These are phyloP conservation scores for Tapirus terrestris DNA, from an alignment of 2,113 vertebrate species.

Conservation along the genomic window DNA sequence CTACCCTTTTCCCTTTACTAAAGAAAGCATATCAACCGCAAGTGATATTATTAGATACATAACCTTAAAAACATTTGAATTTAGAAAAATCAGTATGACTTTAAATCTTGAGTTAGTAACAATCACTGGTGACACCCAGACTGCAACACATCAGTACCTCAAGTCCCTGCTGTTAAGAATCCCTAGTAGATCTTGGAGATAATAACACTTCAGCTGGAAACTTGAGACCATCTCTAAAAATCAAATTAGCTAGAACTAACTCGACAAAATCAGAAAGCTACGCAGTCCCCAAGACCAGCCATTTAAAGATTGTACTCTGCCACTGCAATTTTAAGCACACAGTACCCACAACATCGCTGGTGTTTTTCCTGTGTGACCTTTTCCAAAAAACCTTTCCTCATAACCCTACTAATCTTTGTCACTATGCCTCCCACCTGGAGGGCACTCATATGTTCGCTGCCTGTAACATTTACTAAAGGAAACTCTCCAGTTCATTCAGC, in stretches of 20 bases:
- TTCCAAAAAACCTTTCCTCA: not conserved
- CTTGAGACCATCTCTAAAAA: not conserved
- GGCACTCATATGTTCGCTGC: not conserved
- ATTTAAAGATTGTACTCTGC: not conserved
- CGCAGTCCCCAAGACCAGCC: not conserved
- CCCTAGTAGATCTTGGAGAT: not conserved
- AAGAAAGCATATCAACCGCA: not conserved
- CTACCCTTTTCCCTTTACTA: not conserved
- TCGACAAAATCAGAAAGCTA: not conserved
- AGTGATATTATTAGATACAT: not conserved
- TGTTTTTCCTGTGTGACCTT: not conserved
- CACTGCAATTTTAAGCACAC: not conserved
- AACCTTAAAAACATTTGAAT: not conserved
- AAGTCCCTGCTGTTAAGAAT: not conserved
- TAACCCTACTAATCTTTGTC: not conserved
- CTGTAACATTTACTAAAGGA: not conserved
- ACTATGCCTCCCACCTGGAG: not conserved
- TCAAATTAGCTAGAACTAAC: not conserved
- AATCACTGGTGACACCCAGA: not conserved
- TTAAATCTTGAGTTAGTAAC: not conserved
- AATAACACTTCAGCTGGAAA: conserved; percentile 2
- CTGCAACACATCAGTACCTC: not conserved
- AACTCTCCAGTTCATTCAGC: not conserved
- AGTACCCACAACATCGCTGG: not conserved
- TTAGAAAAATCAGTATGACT: not conserved